Conservation (phyloP, 2,888 invertebrate species). For the Vannuccia rotundouncinata region DNA sequence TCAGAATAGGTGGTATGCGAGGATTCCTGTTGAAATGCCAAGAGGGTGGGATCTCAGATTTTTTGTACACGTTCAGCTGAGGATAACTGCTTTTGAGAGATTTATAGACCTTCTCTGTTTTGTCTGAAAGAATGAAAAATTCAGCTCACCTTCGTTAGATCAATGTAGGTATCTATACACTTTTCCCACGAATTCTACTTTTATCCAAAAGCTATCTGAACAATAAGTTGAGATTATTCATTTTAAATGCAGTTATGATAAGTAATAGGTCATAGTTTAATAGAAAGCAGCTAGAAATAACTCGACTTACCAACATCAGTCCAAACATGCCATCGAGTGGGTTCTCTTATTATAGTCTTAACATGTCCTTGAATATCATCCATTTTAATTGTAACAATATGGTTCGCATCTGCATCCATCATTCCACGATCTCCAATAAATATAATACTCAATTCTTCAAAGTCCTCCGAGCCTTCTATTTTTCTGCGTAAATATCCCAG, state of each 20-base stretch:
- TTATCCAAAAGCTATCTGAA: no score
- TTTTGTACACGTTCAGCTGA: background rate
- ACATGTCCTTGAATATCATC: background rate
- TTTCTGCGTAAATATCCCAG: background rate
- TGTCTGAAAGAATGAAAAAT: no score
- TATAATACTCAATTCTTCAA: background rate
- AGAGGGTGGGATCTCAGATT: background rate
- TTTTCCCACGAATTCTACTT: no score
- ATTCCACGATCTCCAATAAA: background rate
- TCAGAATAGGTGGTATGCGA: background rate
- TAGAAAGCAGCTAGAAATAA: background rate
- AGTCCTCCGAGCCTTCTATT: background rate
- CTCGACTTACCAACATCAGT: background rate
- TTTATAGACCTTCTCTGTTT: no score
- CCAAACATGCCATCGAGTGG: background rate
- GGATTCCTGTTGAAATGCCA: background rate
- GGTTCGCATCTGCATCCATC: background rate
- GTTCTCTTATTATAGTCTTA: no score
- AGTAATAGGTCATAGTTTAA: background rate
- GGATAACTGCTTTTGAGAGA: background rate
- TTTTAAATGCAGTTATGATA: background rate
- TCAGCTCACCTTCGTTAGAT: no score
- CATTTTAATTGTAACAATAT: background rate
- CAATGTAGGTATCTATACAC: no score
- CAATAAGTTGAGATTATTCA: background rate